Base-by-base conservation (phyloP, 2,113 vertebrate genomes). In the Tursiops truncatus region DNA sequence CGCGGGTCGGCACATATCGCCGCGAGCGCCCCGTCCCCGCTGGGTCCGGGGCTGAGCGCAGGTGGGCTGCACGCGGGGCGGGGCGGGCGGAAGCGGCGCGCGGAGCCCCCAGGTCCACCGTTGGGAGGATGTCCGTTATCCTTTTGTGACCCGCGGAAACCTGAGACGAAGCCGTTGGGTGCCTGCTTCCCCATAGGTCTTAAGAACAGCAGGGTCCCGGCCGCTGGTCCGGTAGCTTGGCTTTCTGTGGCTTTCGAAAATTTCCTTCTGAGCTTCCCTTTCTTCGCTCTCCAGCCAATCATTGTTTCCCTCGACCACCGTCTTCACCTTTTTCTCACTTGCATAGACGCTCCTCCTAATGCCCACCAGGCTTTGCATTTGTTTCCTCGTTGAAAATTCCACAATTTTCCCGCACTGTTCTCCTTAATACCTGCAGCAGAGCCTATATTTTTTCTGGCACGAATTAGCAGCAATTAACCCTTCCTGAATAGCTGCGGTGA, bases 71-170 rank as follows among this genome's bases (percentile, higher is more conserved):
- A 50, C 60, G 73, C 26, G 41, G 56, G 80, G 73, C 58, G 79
- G 11, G 38, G 68, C 67, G 38, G 47, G 58, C 96, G 95, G 95
- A 81, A 89, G 92, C 89, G 85, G 85, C 97, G 91, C 94, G 88
- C 83, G 93, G 87, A 60, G 44, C 89, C 74, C 90, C 73, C n/a
- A 2, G 23, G 56, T 5, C 74, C 93, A 23, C 96, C 94, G 97
- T 96, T 96, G 95, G 81, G 71, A 89, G 38, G 41, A 23, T 71
- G 96, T 96, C 97, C 96, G 97, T 97, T 97, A 97, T 50, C 87
- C 33, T 96, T 86, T 86, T 58, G 80, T 38, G 97, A 80, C 92
- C 97, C 93, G 84, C 95, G 96, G 97, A 96, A 95, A 96, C 96
- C 94, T 44, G 95, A 36, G 96, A 20, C 58, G 14, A 6, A 79